These are phyloP conservation scores for Eubasilissa splendida DNA, from an alignment of 2,888 invertebrate genomes.

Conservation along the genomic window DNA sequence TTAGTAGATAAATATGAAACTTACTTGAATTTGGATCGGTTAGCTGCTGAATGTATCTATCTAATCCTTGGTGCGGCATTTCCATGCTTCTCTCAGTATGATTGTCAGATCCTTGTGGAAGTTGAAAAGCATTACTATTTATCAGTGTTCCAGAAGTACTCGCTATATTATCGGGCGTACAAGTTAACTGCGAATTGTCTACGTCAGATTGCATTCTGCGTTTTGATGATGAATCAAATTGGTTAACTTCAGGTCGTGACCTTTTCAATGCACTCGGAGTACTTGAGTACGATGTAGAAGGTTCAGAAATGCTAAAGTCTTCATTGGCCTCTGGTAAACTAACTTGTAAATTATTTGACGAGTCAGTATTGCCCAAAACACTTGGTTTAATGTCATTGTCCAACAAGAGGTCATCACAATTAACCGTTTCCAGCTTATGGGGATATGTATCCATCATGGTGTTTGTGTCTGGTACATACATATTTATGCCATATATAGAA, in stretches of 20 bases:
- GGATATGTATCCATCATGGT: slow-evolving; percentile 12
- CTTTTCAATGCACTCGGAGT: slow-evolving; percentile 31
- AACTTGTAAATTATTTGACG: slow-evolving; percentile 37
- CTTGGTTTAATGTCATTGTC: slow-evolving; percentile 29
- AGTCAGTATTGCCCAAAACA: slow-evolving; percentile 18
- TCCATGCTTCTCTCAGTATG: not conserved
- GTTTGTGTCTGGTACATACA: not conserved
- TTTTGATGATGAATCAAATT: slow-evolving; percentile 11
- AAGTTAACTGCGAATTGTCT: not conserved
- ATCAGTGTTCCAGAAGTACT: not conserved
- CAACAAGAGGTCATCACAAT: slow-evolving; percentile 16
- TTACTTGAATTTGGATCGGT: slow-evolving; percentile 55
- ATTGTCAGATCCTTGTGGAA: not conserved
- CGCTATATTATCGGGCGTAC: not conserved
- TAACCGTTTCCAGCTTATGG: slow-evolving; percentile 14
- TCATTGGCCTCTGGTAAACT: slow-evolving; percentile 3
- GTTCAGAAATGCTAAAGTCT: slow-evolving; percentile 2
- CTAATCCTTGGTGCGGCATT: slow-evolving; percentile 42
- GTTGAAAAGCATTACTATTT: not conserved
- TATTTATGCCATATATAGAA: slow-evolving; percentile 11
- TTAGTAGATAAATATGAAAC: not conserved
- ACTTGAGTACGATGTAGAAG: slow-evolving; percentile 4
- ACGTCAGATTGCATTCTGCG: slow-evolving; percentile 27
- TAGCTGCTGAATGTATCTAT: slow-evolving; percentile 51
- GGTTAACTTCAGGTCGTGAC: not conserved